A percentile compares a stretch with the other conserved stretches of the same genome.
These are phyloP conservation scores for Acanthisitta chloris DNA, from an alignment of 2,113 vertebrate genomes.

Conservation along the genomic window DNA sequence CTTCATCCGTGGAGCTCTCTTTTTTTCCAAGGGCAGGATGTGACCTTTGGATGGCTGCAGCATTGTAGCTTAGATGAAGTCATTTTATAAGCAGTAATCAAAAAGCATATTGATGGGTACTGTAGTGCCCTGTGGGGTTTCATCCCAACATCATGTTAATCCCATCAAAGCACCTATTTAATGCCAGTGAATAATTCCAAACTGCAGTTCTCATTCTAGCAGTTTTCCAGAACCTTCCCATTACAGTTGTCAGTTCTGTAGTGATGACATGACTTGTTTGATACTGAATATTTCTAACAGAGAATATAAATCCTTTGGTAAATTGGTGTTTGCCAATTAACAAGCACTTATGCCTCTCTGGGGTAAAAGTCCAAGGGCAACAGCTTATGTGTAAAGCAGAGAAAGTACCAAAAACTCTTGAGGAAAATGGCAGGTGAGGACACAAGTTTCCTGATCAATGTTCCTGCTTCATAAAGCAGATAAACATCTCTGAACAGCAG, in stretches of 20 bases:
- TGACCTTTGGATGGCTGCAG: neutral
- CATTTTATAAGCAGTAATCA: neutral
- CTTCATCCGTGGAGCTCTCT: neutral
- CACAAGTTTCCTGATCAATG: neutral
- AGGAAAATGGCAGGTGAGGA: neutral
- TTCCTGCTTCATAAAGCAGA: neutral
- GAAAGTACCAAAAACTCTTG: neutral
- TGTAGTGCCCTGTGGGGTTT: neutral
- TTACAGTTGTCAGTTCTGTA: neutral
- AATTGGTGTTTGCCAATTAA: neutral
- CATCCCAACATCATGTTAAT: neutral
- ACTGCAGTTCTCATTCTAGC: neutral
- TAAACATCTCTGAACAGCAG: rapidly evolving
- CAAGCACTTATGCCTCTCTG: neutral
- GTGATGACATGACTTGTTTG: rapidly evolving
- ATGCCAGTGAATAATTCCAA: neutral
- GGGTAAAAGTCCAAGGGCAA: neutral
- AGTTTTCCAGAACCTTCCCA: neutral
- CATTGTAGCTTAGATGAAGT: neutral
- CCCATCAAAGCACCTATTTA: neutral
- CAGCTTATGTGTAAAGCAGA: neutral
- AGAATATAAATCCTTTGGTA: neutral
- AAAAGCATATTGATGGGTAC: neutral
- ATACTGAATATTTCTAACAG: neutral
- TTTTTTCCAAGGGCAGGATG: neutral